phyloP scores from a whole-genome alignment of 2,888 invertebrate species.

The Eilema caniola region DNA sequence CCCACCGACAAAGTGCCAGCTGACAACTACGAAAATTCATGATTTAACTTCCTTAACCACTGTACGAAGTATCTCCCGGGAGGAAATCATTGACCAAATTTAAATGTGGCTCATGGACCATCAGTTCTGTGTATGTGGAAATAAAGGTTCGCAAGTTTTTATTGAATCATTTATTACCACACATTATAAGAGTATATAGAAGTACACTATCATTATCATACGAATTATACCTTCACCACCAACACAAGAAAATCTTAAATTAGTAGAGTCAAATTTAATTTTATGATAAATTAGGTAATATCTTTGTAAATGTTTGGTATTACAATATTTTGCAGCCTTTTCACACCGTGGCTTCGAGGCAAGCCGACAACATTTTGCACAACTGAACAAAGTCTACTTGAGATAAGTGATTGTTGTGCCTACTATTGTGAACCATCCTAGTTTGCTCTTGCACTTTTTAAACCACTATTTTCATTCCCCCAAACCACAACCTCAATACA shows the following conservation, averaged over 20 bases:
- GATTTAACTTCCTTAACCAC: no score
- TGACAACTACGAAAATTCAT: no score
- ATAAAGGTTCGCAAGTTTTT: not conserved
- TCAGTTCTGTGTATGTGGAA: not conserved
- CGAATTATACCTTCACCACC: slow-evolving; percentile 15
- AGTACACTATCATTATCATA: slow-evolving; percentile 16
- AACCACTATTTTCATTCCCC: slow-evolving; percentile 14
- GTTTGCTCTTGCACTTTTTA: not conserved
- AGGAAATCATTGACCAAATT: no score
- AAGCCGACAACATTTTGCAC: not conserved
- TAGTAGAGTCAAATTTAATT: slow-evolving; percentile 8
- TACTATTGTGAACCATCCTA: slow-evolving; percentile 12
- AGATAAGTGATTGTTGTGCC: slow-evolving; percentile 13
- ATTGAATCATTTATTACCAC: slow-evolving; percentile 20
- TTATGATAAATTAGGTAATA: slow-evolving; percentile 16
- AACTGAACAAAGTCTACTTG: slow-evolving; percentile 17
- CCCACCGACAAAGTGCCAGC: no score
- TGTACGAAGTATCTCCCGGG: no score
- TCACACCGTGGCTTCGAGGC: not conserved
- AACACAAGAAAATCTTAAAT: slow-evolving; percentile 17
- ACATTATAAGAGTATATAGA: slow-evolving; percentile 13
- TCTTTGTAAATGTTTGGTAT: slow-evolving; percentile 32
- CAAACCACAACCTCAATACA: slow-evolving; percentile 7
- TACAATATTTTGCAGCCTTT: slow-evolving; percentile 16
- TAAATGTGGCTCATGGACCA: no score